Conservation (phyloP, 35 echinoderm and acorn worm genomes). For the Lytechinus pictus region DNA sequence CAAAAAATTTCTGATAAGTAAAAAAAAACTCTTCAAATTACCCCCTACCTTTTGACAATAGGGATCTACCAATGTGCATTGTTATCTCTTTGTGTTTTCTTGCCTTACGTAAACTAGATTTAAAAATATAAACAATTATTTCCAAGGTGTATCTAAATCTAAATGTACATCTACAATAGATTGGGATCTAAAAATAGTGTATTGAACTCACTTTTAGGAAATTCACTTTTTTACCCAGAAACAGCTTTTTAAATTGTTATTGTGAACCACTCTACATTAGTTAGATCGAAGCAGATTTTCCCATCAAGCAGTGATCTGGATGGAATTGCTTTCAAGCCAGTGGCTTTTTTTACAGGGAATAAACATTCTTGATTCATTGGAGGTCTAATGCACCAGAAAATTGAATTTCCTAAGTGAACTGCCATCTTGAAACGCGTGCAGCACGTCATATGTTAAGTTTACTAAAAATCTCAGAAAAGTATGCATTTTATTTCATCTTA, state of each 20-base stretch:
- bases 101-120: no score
- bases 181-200: background rate
- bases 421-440: background rate
- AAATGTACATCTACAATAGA: background rate
- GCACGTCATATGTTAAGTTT: background rate
- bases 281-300: background rate
- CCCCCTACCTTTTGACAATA: no score
- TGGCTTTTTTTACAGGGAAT: background rate
- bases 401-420: background rate
- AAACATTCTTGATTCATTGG: background rate
- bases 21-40: no score
- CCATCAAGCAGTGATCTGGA: background rate
- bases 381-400: background rate
- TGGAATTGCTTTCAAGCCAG: background rate
- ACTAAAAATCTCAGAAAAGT: no score
- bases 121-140: no score
- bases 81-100: no score
- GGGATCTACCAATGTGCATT: no score
- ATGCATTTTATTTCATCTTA: no score
- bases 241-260: background rate
- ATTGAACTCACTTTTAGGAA: no score
- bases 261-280: background rate
- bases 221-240: no score
- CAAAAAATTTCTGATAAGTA: no score
- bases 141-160: no score